Base-by-base conservation (phyloP, 2,113 vertebrate species). In the Malurus cyaneus region DNA sequence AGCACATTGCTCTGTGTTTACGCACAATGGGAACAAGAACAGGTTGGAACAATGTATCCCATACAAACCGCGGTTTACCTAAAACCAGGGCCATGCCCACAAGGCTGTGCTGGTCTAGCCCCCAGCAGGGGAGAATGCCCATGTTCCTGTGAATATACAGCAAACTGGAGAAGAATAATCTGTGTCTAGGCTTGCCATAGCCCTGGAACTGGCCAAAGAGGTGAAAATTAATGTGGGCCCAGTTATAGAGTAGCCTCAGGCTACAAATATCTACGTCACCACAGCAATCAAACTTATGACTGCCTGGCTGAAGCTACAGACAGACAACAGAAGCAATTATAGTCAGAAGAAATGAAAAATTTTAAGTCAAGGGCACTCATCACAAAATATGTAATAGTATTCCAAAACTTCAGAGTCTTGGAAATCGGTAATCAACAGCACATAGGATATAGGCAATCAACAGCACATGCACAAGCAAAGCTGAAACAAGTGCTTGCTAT, bases 1-100 rank as follows among this genome's bases (percentile, higher is more conserved):
- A 21, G 25, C 4, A 8, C 14, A 15, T 17, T 62, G 14, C 6
- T 74, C 65, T 67, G 29, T 56, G 25, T n/a, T 32, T 23, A n/a
- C 2, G 9, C 28, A 24, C 2, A 3, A 18, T 41, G 12, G 32
- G 42, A 80, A 14, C 3, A 65, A 53, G 0, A 2, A 11, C 28
- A 66, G 6, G 3, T 6, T 57, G 31, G 19, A 88, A 41, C 47
- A 32, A 67, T 1, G 3, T 9, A 28, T 26, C 18, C 5, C 18
- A 4, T 11, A 24, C 14, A 42, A 76, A 65, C 41, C 39, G 16
- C 5, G 14, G 14, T 60, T 62, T 49, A 29, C 20, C 41, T 77
- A 25, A 64, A 60, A 67, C 17, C 41, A 50, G 5, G 15, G 36
- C 14, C 5, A 2, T 20, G 46, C 31, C 62, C 42, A 54, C 4